Conservation (phyloP, 2,797 vertebrate genomes). For the Okamejei kenojei region DNA sequence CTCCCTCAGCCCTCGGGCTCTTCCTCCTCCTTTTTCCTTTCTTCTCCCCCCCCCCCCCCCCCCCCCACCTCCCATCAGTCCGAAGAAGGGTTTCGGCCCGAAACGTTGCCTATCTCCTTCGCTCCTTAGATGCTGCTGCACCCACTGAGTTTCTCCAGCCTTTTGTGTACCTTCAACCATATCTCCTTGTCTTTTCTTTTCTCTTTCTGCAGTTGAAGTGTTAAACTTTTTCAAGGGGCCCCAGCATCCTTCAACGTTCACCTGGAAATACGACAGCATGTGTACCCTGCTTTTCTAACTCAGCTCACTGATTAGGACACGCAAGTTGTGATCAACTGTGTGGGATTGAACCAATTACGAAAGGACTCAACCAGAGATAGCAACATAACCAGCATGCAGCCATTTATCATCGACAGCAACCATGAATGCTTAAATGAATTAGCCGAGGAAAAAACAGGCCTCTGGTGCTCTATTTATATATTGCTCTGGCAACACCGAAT, state of each 20-base stretch:
- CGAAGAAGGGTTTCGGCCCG: too few relatives aligned
- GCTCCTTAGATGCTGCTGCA: too few relatives aligned
- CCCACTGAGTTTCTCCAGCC: too few relatives aligned
- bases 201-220: background rate
- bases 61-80: too few relatives aligned
- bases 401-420: background rate
- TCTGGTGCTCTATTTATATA: background rate
- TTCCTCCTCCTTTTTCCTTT: too few relatives aligned
- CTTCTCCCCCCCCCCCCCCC: too few relatives aligned
- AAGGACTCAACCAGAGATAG: background rate
- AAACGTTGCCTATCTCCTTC: too few relatives aligned
- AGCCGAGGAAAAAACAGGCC: background rate
- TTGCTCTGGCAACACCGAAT: background rate
- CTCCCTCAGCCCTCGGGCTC: too few relatives aligned
- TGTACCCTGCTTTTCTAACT: background rate
- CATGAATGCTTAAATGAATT: background rate
- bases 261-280: background rate
- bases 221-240: background rate
- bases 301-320: background rate
- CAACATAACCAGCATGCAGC: background rate
- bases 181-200: background rate
- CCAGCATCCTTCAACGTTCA: background rate
- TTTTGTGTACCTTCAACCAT: too few relatives aligned
- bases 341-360: background rate
- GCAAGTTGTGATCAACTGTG: too few relatives aligned